Evolutionary conservation across 2,797 vertebrate genomes (phyloP), one percentile per base, ranked within the genome.

Genomic region (Podarcis lilfordi): DNA sequence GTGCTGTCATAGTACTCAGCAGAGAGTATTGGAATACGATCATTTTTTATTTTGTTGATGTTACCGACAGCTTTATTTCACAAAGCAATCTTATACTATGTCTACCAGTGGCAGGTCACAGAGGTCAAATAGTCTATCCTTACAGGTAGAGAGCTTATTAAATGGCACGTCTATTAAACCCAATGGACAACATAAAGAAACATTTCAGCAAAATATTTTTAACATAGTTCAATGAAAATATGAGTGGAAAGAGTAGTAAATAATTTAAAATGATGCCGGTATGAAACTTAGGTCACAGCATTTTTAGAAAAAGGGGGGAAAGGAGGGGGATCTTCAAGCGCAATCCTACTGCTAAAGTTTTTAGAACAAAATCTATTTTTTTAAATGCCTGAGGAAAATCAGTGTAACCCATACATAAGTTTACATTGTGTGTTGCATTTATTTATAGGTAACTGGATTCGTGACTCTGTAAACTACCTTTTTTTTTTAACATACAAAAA

Each of bases 11-110:
- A 95, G 97, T 95, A 97, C 96, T 96, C 97, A 97, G 97, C 97
- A 96, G 97, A 97, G 96, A 97, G 97, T 97, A 97, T 97, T 96
- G 97, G 96, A 97, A 97, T 96, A 97, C 97, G 97, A 97, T 96
- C 98, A 97, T 98, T 98, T 99, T 99, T 99, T 99, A 99, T 99
- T 98, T 98, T 97, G 97, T 97, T 97, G 97, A 97, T 98, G 98
- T 98, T 98, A 98, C 98, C 98, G 99, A 99, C 99, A 99, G 99
- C 98, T 99, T 99, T 99, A 99, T 99, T 98, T 99, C 98, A 98
- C 97, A 98, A 98, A 99, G 98, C 98, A 99, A 99, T 99, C 98
- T 98, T 98, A 98, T 96, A 97, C 97, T 98, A 97, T 97, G 97
- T 98, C 98, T 98, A 98, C 97, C 98, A 96, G 98, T 96, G 96